Evolutionary conservation across 2,797 vertebrate species (phyloP).

Genomic region (Neoniphon sammara): DNA sequence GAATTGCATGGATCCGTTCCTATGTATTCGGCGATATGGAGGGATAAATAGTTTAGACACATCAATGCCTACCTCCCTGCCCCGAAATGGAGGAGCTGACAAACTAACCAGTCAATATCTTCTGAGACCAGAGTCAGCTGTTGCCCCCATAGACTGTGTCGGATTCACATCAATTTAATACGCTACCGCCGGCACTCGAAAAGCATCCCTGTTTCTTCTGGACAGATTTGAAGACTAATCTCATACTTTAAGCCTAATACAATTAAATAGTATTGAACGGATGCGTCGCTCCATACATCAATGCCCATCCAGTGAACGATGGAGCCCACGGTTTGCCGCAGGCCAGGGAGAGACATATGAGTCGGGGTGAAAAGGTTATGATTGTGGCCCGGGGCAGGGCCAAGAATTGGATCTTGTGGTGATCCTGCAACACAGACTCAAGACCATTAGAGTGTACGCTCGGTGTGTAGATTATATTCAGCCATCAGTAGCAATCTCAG

Average conservation of each 20-base stretch:
- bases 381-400: slow-evolving; percentile 49
- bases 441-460: slow-evolving; percentile 10
- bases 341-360: slow-evolving; percentile 56
- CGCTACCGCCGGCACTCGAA: slow-evolving; percentile 53
- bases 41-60: slow-evolving; percentile 59
- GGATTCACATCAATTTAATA: slow-evolving; percentile 74
- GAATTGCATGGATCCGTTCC: slow-evolving; percentile 53
- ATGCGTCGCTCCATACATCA: slow-evolving; percentile 71
- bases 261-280: slow-evolving; percentile 79
- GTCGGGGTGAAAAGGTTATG: slow-evolving; percentile 67
- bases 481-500: slow-evolving; percentile 16
- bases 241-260: slow-evolving; percentile 78
- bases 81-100: slow-evolving; percentile 52
- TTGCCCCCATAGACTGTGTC: slow-evolving; percentile 37
- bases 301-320: slow-evolving; percentile 58
- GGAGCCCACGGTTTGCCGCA: slow-evolving; percentile 36
- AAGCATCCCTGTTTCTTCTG: slow-evolving; percentile 65
- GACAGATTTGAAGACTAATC: slow-evolving; percentile 78
- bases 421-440: slow-evolving; percentile 14
- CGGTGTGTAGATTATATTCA: slow-evolving; percentile 24
- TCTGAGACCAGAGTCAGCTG: slow-evolving; percentile 65
- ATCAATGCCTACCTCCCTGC: slow-evolving; percentile 59
- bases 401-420: slow-evolving; percentile 44
- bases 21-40: slow-evolving; percentile 54
- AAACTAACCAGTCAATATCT: slow-evolving; percentile 74